These are phyloP conservation scores for Acleris sparsana DNA, from an alignment of 2,888 invertebrate species.

Conservation along the genomic window DNA sequence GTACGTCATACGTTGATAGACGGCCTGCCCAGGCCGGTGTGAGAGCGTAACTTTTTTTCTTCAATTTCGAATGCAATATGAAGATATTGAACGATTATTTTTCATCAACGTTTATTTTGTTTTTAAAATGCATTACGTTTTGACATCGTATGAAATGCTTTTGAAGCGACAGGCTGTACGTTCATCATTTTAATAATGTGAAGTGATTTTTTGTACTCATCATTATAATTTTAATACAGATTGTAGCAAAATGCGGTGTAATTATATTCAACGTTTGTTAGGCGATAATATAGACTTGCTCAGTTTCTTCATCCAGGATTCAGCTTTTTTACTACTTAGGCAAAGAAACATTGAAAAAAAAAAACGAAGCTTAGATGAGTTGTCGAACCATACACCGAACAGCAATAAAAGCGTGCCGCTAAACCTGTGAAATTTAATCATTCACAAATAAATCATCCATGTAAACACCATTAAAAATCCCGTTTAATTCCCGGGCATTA, in stretches of 20 bases:
- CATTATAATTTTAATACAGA: conserved; percentile 9
- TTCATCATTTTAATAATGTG: conserved; percentile 33
- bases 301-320: too few relatives aligned
- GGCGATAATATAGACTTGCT: too few relatives aligned
- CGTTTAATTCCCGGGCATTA: conserved; percentile 67
- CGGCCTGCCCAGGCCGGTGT: conserved; percentile 68
- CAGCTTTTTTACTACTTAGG: too few relatives aligned
- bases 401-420: not conserved
- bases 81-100: conserved; percentile 79
- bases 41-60: conserved; percentile 63
- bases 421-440: conserved; percentile 21
- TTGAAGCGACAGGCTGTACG: conserved; percentile 29
- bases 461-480: conserved; percentile 42
- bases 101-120: conserved; percentile 50
- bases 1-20: conserved; percentile 80
- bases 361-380: not conserved
- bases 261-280: too few relatives aligned
- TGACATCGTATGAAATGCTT: conserved; percentile 34
- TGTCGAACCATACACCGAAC: not conserved
- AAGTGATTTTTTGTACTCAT: conserved; percentile 16
- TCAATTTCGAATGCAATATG: conserved; percentile 72
- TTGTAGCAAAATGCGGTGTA: not conserved
- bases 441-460: conserved; percentile 28
- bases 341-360: too few relatives aligned
- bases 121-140: conserved; percentile 35